phyloP scores from a whole-genome alignment of 2,113 vertebrate species.

The Fregetta grallaria region DNA sequence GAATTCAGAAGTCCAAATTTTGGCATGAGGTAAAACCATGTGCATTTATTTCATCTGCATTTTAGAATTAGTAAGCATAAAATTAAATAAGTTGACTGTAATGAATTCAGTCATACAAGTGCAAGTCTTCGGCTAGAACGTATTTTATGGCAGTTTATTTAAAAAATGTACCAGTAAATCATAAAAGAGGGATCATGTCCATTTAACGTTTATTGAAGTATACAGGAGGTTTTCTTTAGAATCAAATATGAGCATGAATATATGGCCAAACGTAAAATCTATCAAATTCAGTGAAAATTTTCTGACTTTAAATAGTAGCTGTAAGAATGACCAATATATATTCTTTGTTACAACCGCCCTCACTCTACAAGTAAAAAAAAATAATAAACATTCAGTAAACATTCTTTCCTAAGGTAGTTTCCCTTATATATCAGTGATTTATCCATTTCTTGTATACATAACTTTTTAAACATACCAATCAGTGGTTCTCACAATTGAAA shows the following conservation, averaged over 20 bases:
- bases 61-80: constrained; percentile 85
- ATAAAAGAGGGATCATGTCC: constrained; percentile 87
- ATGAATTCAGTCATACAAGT: constrained; percentile 86
- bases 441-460: constrained; percentile 94
- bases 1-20: constrained; percentile 78
- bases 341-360: constrained; percentile 90
- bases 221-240: constrained; percentile 86
- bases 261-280: constrained; percentile 84
- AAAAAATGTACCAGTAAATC: constrained; percentile 89
- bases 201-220: constrained; percentile 93
- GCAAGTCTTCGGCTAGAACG: constrained; percentile 79
- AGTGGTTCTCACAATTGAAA: constrained; percentile 99
- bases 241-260: constrained; percentile 87
- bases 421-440: constrained; percentile 97
- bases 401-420: constrained; percentile 96
- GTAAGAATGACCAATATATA: constrained; percentile 93
- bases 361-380: constrained; percentile 87
- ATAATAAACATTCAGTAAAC: constrained; percentile 96
- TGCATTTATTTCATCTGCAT: constrained; percentile 86
- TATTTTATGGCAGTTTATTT: constrained; percentile 83
- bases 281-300: constrained; percentile 85
- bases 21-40: constrained; percentile 85
- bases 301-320: constrained; percentile 88
- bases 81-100: constrained; percentile 82
- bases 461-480: constrained; percentile 99